Base-by-base conservation (phyloP, 2,888 invertebrate species). In the Cheilosia vernalis region DNA sequence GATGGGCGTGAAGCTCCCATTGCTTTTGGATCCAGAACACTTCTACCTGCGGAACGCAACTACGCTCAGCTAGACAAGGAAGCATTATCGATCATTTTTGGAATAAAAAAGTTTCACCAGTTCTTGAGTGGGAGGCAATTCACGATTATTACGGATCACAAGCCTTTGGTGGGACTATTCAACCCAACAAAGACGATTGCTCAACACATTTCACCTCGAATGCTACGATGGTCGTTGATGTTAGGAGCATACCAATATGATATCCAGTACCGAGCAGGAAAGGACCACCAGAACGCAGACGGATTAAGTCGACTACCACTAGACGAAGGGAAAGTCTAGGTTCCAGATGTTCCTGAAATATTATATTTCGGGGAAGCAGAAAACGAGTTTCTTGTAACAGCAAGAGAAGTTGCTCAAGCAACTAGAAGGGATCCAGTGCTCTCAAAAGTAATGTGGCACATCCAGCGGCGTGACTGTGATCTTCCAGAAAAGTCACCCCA, bases 11-110 rank as follows among this genome's bases (percentile, higher is more conserved):
- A 42, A 42, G 42, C n/a, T 4, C 42, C 3, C 13, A 47, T 47
- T 9, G 69, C 74, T 17, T 80, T 80, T 51, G 73, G 73, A 30
- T 73, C 80, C 19, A 80, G 67, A 66, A 80, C 72, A 10, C 60
- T 80, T 33, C 66, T 66, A 19, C 30, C 19, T 17, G 47, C 47
- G 1, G n/a, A 42, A 42, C 13, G 42, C 0, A 0, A 5, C 24
- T 42, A 42, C 4, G 13, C 42, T 3, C 42, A 42, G 42, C n/a
- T 42, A n/a, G n/a, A 42, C n/a, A 42, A 42, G 42, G 42, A 42
- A n/a, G 42, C 42, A 13, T n/a, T 42, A n/a, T 42, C 42, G 0
- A 42, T 42, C 2, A n/a, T 42, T 42, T 42, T 42, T 47, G 47
- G 47, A 17, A 47, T 47, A 1, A 47, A 19, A 6, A 47, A 47